Evolutionary conservation across 2,797 vertebrate genomes (phyloP).

Genomic region (Esox lucius): DNA sequence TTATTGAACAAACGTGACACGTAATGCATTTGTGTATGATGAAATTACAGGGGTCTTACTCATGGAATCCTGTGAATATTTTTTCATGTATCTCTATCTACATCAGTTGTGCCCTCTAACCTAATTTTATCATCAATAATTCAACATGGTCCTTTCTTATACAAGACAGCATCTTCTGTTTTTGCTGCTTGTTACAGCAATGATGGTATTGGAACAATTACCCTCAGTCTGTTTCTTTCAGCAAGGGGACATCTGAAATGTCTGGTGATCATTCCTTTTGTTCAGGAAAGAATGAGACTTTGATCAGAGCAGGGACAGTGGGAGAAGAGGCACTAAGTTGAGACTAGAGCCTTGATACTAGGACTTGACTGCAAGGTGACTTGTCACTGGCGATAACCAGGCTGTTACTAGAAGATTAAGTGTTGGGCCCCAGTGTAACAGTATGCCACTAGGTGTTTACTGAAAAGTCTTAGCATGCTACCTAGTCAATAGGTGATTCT

Average conservation of each 20-base stretch:
- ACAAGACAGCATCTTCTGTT: too few relatives aligned
- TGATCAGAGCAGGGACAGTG: not conserved
- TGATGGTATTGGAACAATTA: not conserved
- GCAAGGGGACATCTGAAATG: slow-evolving; percentile 16
- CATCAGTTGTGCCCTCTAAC: slow-evolving; percentile 46
- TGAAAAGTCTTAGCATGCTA: too few relatives aligned
- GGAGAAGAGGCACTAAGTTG: not conserved
- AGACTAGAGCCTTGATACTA: not conserved
- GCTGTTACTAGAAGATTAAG: not conserved
- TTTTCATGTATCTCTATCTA: not conserved
- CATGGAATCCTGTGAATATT: slow-evolving; percentile 4
- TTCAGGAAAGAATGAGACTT: slow-evolving; percentile 39
- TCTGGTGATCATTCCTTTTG: slow-evolving; percentile 21
- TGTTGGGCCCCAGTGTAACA: too few relatives aligned
- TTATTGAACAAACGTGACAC: not conserved
- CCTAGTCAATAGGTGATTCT: too few relatives aligned
- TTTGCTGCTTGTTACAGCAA: not conserved
- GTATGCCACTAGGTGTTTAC: too few relatives aligned
- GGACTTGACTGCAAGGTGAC: not conserved
- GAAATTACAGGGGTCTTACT: not conserved
- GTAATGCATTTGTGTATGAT: not conserved
- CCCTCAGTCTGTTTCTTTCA: slow-evolving; percentile 9
- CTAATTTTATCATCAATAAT: slow-evolving; percentile 55
- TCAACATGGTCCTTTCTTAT: not conserved
- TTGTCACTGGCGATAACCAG: not conserved